Percentiles rank a stretch among this genome's conserved stretches.
These are phyloP conservation scores for Pandemis cinnamomeana DNA, from an alignment of 2,888 invertebrate species.

Conservation along the genomic window DNA sequence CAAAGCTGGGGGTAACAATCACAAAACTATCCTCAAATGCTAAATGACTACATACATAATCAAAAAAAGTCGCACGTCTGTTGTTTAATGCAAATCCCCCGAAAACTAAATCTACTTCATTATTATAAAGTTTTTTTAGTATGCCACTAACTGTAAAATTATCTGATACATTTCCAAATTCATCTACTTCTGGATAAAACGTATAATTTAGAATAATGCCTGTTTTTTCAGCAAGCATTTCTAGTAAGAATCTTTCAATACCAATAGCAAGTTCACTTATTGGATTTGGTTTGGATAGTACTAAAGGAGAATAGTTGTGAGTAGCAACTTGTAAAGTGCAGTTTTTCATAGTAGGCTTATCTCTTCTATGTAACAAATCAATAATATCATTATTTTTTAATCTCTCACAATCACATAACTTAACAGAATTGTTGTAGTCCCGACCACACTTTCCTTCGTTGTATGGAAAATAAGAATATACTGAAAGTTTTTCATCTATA, in stretches of 20 bases:
- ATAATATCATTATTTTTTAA: background rate
- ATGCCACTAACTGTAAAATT: conserved; percentile 39
- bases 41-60: conserved; percentile 37
- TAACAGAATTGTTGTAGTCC: conserved; percentile 32
- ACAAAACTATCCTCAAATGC: conserved; percentile 34
- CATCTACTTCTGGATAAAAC: conserved; percentile 17
- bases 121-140: conserved; percentile 33
- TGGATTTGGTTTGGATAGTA: conserved; percentile 10
- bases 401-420: conserved; percentile 31
- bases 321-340: conserved; percentile 38
- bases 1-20: conserved; percentile 15
- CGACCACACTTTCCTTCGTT: conserved; percentile 34
- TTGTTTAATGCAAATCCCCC: conserved; percentile 36
- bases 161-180: conserved; percentile 35
- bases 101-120: conserved; percentile 37
- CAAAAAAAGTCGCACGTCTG: conserved; percentile 28
- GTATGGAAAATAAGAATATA: conserved; percentile 39
- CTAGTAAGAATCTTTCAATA: conserved; percentile 38
- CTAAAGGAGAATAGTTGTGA: conserved; percentile 36
- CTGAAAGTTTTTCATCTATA: conserved; percentile 11
- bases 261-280: conserved; percentile 21
- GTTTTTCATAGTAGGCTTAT: conserved; percentile 27
- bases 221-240: conserved; percentile 20
- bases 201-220: conserved; percentile 31
- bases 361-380: background rate